A percentile compares a stretch with the other conserved stretches of the same genome.
Conservation (phyloP, 2,113 vertebrate genomes). For the Neoarius graeffei region DNA sequence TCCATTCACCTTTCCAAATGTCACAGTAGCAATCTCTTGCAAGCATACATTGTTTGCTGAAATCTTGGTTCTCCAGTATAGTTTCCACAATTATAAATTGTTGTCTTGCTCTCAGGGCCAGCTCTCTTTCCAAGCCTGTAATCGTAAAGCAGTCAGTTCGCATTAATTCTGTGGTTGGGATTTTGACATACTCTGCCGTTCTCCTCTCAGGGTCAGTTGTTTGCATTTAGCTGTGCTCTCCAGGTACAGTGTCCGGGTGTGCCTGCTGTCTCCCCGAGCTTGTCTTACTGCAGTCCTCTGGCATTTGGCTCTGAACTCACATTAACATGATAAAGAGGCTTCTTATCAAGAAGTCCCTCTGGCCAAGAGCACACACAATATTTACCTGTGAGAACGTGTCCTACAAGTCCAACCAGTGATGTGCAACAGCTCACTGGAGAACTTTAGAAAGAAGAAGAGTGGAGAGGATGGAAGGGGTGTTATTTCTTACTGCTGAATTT, state of each 20-base stretch:
- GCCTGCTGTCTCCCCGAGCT: slow-evolving; percentile 31
- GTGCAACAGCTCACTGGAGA: slow-evolving; percentile 63
- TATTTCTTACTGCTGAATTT: slow-evolving; percentile 42
- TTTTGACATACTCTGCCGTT: slow-evolving; percentile 19
- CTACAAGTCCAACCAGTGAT: slow-evolving; percentile 65
- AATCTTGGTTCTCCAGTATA: slow-evolving; percentile 13
- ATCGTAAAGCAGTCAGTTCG: slow-evolving; percentile 3
- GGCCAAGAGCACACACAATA: slow-evolving; percentile 71
- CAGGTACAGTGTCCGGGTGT: slow-evolving; percentile 5
- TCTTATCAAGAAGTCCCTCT: slow-evolving; percentile 75
- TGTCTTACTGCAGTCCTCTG: slow-evolving; percentile 15
- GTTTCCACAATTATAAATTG: slow-evolving; percentile 14
- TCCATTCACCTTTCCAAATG: slow-evolving; percentile 26
- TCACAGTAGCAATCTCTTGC: slow-evolving; percentile 35
- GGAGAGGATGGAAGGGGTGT: slow-evolving; percentile 3
- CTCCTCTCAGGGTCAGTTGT: slow-evolving; percentile 49
- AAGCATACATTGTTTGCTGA: slow-evolving; percentile 36
- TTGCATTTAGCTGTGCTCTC: slow-evolving; percentile 21
- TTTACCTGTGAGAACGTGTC: slow-evolving; percentile 74
- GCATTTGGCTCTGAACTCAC: slow-evolving; percentile 65
- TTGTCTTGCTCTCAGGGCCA: slow-evolving; percentile 4
- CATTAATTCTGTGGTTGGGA: neutral
- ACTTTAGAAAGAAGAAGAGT: slow-evolving; percentile 49
- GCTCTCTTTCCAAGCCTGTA: neutral
- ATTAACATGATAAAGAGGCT: slow-evolving; percentile 79